A percentile compares a stretch with the other conserved stretches of the same genome.
phyloP scores from a whole-genome alignment of 2,888 invertebrate genomes.

The Lissocephala sabroskyi region DNA sequence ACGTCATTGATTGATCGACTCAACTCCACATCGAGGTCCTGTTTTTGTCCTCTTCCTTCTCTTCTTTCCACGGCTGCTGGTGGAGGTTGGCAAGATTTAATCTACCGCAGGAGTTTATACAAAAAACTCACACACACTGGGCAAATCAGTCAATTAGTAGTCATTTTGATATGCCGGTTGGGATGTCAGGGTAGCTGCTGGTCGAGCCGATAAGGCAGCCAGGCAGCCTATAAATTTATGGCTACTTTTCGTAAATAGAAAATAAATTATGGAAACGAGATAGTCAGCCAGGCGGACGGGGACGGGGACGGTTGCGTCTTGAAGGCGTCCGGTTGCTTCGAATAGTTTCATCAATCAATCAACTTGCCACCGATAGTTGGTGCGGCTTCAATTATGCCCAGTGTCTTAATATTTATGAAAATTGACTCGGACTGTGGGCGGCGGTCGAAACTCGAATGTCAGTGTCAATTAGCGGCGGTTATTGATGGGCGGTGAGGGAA shows the following conservation, averaged over 20 bases:
- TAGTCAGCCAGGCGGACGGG: neutral
- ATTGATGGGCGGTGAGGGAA: conserved; percentile 17
- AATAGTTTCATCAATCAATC: conserved; percentile 42
- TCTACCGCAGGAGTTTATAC: conserved; percentile 45
- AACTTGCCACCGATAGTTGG: conserved; percentile 22
- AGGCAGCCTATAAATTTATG: conserved; percentile 38
- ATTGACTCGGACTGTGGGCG: conserved; percentile 44
- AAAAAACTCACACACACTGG: conserved; percentile 26
- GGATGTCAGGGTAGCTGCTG: conserved; percentile 6
- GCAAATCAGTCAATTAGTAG: conserved; percentile 52
- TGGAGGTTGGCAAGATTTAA: conserved; percentile 36
- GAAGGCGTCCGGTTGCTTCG: conserved; percentile 7
- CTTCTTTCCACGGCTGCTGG: no score
- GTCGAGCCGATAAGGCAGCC: conserved; percentile 20
- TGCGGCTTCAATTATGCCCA: conserved; percentile 51
- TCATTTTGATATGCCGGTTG: conserved; percentile 43
- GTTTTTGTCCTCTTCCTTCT: no score
- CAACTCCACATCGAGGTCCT: no score
- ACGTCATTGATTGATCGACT: conserved; percentile 60
- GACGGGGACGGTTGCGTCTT: conserved; percentile 3
- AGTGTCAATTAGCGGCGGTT: conserved; percentile 47
- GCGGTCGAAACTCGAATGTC: conserved; percentile 39
- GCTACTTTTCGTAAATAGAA: conserved; percentile 41
- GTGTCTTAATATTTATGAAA: conserved; percentile 60
- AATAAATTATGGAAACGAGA: conserved; percentile 39